Conservation (phyloP, 2,113 vertebrate genomes). For the Macroglossus sobrinus region DNA sequence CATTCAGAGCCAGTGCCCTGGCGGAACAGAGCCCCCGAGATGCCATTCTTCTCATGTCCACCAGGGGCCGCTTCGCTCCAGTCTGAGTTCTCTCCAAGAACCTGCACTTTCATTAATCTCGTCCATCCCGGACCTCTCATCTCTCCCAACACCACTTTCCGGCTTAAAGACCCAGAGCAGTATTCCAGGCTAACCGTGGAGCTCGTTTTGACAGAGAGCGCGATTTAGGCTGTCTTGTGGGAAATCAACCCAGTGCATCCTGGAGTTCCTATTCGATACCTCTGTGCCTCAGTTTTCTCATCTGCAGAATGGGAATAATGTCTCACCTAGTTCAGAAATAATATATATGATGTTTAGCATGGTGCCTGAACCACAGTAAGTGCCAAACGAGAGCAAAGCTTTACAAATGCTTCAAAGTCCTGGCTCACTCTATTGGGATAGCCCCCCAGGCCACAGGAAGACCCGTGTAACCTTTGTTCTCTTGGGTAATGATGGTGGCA, state of each 20-base stretch:
- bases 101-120: not conserved
- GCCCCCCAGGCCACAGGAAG: not conserved
- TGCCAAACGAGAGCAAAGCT: not conserved
- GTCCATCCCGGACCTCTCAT: not conserved
- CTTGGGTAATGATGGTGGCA: not conserved
- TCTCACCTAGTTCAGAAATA: not conserved
- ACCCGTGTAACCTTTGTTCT: not conserved
- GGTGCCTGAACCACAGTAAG: not conserved
- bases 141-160: conserved; percentile 22
- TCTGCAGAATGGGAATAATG: not conserved
- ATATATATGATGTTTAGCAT: rapidly evolving
- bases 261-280: not conserved
- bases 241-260: not conserved
- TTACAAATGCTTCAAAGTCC: not conserved
- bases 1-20: not conserved
- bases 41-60: conserved; percentile 17
- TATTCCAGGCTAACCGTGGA: not conserved
- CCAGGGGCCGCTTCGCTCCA: conserved; percentile 54
- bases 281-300: not conserved
- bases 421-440: not conserved
- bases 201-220: not conserved
- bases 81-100: not conserved
- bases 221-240: not conserved
- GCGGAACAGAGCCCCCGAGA: not conserved
- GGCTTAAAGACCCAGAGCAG: conserved; percentile 22